Percentiles rank a stretch among this genome's conserved stretches.
phyloP scores from a whole-genome alignment of 2,113 vertebrate genomes.

The Pogona vitticeps region DNA sequence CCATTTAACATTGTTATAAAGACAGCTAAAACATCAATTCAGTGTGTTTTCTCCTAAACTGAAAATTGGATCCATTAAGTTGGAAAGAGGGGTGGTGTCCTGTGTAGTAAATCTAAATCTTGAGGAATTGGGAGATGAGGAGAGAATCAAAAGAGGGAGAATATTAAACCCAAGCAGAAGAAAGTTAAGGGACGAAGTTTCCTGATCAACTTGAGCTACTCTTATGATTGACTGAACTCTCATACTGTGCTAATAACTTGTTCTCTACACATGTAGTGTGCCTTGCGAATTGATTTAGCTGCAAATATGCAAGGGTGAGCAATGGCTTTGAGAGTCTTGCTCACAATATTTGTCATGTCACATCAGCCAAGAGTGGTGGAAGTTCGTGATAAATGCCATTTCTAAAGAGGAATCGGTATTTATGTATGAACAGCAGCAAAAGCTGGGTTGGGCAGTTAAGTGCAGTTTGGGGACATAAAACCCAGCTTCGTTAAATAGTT shows the following conservation, averaged over 20 bases:
- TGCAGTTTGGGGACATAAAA: slow-evolving; percentile 4
- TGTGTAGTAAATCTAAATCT: slow-evolving; percentile 21
- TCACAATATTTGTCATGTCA: slow-evolving; percentile 60
- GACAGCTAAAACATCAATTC: slow-evolving; percentile 63
- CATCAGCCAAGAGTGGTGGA: slow-evolving; percentile 43
- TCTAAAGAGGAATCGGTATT: slow-evolving; percentile 59
- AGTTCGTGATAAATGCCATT: slow-evolving; percentile 66
- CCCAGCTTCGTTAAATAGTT: background rate
- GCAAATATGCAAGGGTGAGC: slow-evolving; percentile 55
- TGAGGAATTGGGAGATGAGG: background rate
- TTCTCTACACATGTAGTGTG: slow-evolving; percentile 64
- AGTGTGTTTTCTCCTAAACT: slow-evolving; percentile 65
- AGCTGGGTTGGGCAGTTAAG: background rate
- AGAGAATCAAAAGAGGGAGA: slow-evolving; percentile 1
- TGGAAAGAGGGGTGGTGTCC: slow-evolving; percentile 35
- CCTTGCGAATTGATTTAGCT: slow-evolving; percentile 66
- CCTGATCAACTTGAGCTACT: slow-evolving; percentile 38
- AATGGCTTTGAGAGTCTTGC: slow-evolving; percentile 50
- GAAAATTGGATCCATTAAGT: slow-evolving; percentile 61
- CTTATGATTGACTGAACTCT: slow-evolving; percentile 52
- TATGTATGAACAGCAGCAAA: slow-evolving; percentile 6
- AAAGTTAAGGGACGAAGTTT: slow-evolving; percentile 64
- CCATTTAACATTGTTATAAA: slow-evolving; percentile 73
- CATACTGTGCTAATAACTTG: slow-evolving; percentile 56
- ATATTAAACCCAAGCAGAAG: slow-evolving; percentile 46